A percentile compares a stretch with the other conserved stretches of the same genome.
These are phyloP conservation scores for Blastobasis lacticolella DNA, from an alignment of 2,888 invertebrate species.

Conservation along the genomic window DNA sequence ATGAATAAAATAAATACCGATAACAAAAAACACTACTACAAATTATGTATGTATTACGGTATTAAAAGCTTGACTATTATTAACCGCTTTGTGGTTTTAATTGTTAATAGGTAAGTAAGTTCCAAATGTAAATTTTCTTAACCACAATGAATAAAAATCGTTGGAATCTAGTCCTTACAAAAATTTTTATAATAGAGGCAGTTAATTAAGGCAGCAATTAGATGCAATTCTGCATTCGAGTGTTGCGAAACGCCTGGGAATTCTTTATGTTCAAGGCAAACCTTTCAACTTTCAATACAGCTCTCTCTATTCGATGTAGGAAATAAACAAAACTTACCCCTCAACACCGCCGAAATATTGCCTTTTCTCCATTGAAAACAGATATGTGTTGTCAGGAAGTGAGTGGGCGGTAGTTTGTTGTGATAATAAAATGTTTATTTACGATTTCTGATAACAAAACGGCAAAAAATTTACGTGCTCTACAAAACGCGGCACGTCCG, in stretches of 20 bases:
- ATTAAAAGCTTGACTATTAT: no score
- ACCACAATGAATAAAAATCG: no score
- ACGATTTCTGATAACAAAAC: constrained; percentile 8
- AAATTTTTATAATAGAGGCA: constrained; percentile 3
- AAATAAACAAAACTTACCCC: constrained; percentile 41
- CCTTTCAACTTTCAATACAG: constrained; percentile 30
- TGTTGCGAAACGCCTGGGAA: constrained; percentile 39
- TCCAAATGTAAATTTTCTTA: no score
- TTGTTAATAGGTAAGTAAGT: no score
- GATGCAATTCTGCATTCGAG: constrained; percentile 1
- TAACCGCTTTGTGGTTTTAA: no score
- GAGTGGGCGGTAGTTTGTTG: constrained; percentile 15
- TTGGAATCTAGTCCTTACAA: background rate
- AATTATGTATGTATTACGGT: no score
- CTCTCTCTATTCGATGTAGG: constrained; percentile 39
- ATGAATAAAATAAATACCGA: no score
- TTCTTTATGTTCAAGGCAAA: constrained; percentile 41
- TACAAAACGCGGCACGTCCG: constrained; percentile 31
- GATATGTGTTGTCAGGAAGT: constrained; percentile 4
- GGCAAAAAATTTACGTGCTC: constrained; percentile 16
- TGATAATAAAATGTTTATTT: constrained; percentile 6
- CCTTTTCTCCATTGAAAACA: constrained; percentile 20
- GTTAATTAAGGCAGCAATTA: constrained; percentile 11
- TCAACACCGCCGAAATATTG: constrained; percentile 62
- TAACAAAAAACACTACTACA: no score